phyloP scores from a whole-genome alignment of 2,113 vertebrate genomes.

The Galemys pyrenaicus region DNA sequence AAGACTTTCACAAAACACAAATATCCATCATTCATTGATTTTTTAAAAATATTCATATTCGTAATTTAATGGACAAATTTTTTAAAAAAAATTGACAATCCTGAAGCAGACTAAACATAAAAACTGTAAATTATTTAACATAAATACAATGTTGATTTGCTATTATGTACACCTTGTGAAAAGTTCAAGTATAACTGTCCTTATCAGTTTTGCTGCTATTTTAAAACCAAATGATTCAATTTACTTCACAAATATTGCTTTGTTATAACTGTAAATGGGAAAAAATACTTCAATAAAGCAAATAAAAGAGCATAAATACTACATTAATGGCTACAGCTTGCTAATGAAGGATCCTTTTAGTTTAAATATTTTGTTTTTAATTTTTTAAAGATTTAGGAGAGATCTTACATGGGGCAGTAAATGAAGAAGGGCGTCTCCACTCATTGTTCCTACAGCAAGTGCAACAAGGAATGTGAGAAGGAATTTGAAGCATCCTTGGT shows the following conservation, averaged over 20 bases:
- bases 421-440: conserved; percentile 97
- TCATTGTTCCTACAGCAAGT: conserved; percentile 98
- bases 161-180: background rate
- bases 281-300: conserved; percentile 8
- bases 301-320: conserved; percentile 11
- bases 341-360: background rate
- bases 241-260: conserved; percentile 7
- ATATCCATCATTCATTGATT: background rate
- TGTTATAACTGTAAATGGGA: background rate
- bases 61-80: background rate
- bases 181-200: background rate
- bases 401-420: conserved; percentile 95
- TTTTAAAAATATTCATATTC: conserved; percentile 26
- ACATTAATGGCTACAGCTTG: background rate
- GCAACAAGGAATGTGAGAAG: conserved; percentile 99
- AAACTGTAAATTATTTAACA: background rate
- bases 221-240: conserved; percentile 1
- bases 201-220: background rate
- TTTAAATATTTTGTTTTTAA: background rate
- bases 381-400: conserved; percentile 45
- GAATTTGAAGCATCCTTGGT: conserved; percentile 99
- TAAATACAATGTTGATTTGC: background rate
- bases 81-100: background rate
- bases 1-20: background rate
- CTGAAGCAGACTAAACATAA: background rate